These are phyloP conservation scores for Enteromius anoplus DNA, from an alignment of 2,797 vertebrate genomes.

Conservation along the genomic window DNA sequence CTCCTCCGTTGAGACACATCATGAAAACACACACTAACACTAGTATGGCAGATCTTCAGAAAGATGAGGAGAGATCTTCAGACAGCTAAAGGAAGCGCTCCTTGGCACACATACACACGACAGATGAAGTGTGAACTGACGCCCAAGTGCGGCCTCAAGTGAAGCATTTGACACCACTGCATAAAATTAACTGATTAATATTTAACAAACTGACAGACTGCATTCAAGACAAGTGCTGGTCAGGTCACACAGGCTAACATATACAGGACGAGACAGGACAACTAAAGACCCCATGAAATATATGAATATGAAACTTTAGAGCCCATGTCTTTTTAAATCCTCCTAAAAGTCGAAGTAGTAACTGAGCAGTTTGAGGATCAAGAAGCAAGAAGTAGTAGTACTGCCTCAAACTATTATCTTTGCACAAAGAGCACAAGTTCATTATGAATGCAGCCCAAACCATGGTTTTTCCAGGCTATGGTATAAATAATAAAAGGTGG, in stretches of 20 bases:
- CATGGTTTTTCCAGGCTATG: background rate
- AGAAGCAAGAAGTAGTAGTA: background rate
- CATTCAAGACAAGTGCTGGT: conserved; percentile 41
- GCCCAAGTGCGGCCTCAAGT: conserved; percentile 38
- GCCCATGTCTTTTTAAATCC: background rate
- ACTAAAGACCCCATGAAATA: conserved; percentile 33
- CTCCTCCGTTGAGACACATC: conserved; percentile 48
- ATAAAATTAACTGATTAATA: conserved; percentile 52
- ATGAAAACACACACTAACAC: conserved; percentile 57
- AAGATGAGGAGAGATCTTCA: conserved; percentile 52
- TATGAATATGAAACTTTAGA: background rate
- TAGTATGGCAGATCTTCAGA: conserved; percentile 37
- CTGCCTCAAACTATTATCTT: background rate
- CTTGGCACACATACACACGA: conserved; percentile 42
- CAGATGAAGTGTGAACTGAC: conserved; percentile 49
- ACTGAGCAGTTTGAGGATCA: background rate
- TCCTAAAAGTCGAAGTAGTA: background rate
- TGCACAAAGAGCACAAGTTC: background rate
- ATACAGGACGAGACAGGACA: conserved; percentile 26
- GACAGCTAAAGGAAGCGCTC: conserved; percentile 42
- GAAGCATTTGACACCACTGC: conserved; percentile 54
- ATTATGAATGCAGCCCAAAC: background rate
- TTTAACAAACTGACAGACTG: conserved; percentile 52
- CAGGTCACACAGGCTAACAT: conserved; percentile 35
- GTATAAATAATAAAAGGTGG: background rate